Conservation (phyloP, 2,797 vertebrate genomes). For the Adrianichthys oophorus region DNA sequence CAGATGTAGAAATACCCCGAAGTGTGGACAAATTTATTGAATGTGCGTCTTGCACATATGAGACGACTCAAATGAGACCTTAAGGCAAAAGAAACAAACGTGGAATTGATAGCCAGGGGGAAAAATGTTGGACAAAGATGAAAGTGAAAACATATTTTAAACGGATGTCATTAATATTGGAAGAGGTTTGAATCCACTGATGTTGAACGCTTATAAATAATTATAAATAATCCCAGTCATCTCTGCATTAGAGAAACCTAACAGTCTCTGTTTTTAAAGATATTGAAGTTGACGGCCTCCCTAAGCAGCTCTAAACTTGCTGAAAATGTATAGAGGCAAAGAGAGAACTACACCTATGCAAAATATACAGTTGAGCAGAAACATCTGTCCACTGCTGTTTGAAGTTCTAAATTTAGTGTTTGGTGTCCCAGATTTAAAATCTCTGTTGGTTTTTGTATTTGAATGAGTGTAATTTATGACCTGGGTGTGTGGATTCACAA, state of each 20-base stretch:
- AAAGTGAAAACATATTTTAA: conserved; percentile 7
- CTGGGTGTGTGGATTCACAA: conserved; percentile 14
- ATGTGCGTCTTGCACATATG: conserved; percentile 23
- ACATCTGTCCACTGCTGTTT: conserved; percentile 43
- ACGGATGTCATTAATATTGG: conserved; percentile 9
- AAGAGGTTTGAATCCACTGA: not conserved
- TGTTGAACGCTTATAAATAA: not conserved
- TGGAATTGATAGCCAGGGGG: conserved; percentile 23
- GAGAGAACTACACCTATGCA: not conserved
- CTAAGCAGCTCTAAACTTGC: conserved; percentile 9
- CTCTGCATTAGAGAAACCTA: not conserved
- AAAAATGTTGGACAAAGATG: conserved; percentile 14
- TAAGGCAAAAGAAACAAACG: conserved; percentile 11
- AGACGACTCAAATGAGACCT: conserved; percentile 14
- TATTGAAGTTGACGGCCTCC: conserved; percentile 1
- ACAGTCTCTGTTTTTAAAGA: not conserved
- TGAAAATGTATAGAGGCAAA: conserved; percentile 4
- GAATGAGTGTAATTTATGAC: conserved; percentile 40
- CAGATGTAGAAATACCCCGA: conserved; percentile 1
- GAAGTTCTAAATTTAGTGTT: conserved; percentile 31
- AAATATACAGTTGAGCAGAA: conserved; percentile 11
- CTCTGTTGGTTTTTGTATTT: conserved; percentile 23
- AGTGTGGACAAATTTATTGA: conserved; percentile 1
- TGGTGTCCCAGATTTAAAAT: conserved; percentile 22
- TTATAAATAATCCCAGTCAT: not conserved